A percentile compares a stretch with the other conserved stretches of the same genome.
Evolutionary conservation across 2,888 invertebrate species (phyloP).

Genomic region (Stratiomys singularior): DNA sequence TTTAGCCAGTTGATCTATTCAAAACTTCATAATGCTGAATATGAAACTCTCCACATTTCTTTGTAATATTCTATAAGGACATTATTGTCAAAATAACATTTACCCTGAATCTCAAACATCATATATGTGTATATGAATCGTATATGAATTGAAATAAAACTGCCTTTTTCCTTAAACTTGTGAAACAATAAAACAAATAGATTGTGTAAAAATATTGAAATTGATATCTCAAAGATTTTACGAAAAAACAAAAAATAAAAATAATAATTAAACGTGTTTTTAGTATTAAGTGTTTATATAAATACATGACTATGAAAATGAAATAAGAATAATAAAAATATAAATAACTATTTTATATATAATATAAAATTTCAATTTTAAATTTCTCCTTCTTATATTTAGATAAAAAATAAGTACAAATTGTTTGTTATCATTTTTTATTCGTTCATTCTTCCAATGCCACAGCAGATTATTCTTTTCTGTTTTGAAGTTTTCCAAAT

Average conservation of each 20-base stretch:
- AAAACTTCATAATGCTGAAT: no score
- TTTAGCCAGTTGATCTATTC: no score
- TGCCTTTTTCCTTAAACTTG: slow-evolving; percentile 37
- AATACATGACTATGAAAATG: not conserved
- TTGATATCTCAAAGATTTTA: slow-evolving; percentile 34
- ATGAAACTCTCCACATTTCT: no score
- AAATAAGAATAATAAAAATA: not conserved
- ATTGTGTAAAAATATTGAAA: no score
- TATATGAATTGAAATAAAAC: slow-evolving; percentile 19
- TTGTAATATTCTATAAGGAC: no score
- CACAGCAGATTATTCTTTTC: not conserved
- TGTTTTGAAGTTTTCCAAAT: no score
- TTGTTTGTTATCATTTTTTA: slow-evolving; percentile 21
- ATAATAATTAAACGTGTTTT: slow-evolving; percentile 12
- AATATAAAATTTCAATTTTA: not conserved
- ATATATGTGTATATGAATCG: not conserved
- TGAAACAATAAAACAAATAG: not conserved
- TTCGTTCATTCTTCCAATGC: not conserved
- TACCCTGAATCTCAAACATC: not conserved
- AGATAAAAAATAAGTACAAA: slow-evolving; percentile 21
- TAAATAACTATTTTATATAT: not conserved
- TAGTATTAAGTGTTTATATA: slow-evolving; percentile 45
- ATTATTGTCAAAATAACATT: no score
- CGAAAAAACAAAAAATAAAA: slow-evolving; percentile 2
- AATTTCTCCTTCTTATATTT: not conserved